Evolutionary conservation across 1,140 invertebrate species (phyloP).

Genomic region (Pseudomyrmex dendroicus): DNA sequence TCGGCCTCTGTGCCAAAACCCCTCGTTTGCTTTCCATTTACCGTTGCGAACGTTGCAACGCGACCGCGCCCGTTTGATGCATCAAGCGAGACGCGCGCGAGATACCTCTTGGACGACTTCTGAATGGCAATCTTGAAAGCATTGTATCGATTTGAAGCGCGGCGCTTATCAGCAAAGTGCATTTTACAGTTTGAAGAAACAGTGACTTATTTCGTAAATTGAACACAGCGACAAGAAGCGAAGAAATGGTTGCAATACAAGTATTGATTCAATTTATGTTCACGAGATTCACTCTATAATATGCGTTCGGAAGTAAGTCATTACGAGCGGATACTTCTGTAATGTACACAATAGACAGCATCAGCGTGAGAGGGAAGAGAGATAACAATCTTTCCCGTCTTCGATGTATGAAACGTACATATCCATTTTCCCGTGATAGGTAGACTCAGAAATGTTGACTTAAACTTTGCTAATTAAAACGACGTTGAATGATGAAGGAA

Average conservation of each 20-base stretch:
- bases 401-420: neutral
- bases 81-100: neutral
- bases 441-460: slow-evolving; percentile 32
- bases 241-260: neutral
- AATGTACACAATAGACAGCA: neutral
- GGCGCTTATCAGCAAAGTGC: neutral
- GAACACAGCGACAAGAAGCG: neutral
- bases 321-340: neutral
- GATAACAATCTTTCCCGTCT: neutral
- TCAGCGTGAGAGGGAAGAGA: neutral
- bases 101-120: slow-evolving; percentile 37
- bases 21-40: slow-evolving; percentile 81
- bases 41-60: slow-evolving; percentile 61
- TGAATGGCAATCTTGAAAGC: slow-evolving; percentile 14
- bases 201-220: neutral
- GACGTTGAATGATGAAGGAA: neutral
- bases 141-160: slow-evolving; percentile 23
- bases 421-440: neutral
- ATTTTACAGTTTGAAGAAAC: neutral
- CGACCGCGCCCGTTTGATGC: slow-evolving; percentile 61
- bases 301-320: too few species aligned
- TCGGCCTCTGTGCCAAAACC: slow-evolving; percentile 61
- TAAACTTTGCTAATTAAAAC: slow-evolving; percentile 48
- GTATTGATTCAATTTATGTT: neutral
- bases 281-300: neutral